These are phyloP conservation scores for Rhagoletis zephyria DNA, from an alignment of 1,140 invertebrate genomes.

Conservation along the genomic window DNA sequence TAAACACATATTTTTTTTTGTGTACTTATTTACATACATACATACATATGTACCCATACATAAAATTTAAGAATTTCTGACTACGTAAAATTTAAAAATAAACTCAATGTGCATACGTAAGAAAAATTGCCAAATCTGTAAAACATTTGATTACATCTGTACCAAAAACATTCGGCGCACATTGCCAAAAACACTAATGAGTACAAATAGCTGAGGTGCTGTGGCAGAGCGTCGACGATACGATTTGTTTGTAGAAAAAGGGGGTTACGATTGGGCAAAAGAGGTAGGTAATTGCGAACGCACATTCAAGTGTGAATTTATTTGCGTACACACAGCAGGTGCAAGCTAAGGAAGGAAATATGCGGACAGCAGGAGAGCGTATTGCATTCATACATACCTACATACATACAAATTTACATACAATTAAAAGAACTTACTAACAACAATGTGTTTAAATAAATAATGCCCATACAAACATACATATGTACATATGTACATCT, in stretches of 20 bases:
- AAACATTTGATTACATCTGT: slow-evolving; percentile 42
- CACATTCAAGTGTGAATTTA: slow-evolving; percentile 51
- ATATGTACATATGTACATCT: not conserved
- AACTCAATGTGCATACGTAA: not conserved
- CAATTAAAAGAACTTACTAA: too few species aligned
- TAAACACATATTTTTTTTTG: not conserved
- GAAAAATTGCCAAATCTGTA: slow-evolving; percentile 48
- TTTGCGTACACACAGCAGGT: slow-evolving; percentile 43
- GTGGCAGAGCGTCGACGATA: not conserved
- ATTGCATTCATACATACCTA: not conserved
- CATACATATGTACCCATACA: not conserved
- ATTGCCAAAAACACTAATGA: slow-evolving; percentile 37
- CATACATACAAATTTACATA: too few species aligned
- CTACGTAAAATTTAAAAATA: slow-evolving; percentile 13
- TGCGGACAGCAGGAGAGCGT: not conserved
- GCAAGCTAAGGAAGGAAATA: slow-evolving; percentile 45
- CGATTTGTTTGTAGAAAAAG: too few species aligned
- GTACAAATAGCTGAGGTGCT: not conserved
- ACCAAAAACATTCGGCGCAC: not conserved
- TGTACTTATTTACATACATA: not conserved
- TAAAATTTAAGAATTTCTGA: not conserved
- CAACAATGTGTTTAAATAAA: too few species aligned
- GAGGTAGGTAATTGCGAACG: not conserved
- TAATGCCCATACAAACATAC: not conserved
- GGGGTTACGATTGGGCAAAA: not conserved